Conservation (phyloP, 53 echinoderm and acorn worm species). For the Paracentrotus lividus region DNA sequence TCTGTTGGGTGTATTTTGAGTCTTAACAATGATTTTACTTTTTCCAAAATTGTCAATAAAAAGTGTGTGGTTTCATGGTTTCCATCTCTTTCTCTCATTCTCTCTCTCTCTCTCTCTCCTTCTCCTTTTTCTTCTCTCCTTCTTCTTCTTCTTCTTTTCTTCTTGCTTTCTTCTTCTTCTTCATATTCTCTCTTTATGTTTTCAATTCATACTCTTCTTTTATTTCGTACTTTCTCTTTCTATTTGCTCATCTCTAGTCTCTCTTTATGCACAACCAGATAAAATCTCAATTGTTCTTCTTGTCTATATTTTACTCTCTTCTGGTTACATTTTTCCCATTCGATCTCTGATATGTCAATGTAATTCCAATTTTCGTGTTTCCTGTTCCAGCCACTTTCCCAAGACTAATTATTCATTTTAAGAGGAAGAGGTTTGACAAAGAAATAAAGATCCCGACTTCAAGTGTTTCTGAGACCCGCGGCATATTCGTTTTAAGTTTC, state of each 20-base stretch:
- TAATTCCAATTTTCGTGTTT: slow-evolving; percentile 5
- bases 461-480: slow-evolving; percentile 12
- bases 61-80: no score
- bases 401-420: neutral
- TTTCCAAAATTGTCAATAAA: no score
- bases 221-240: neutral
- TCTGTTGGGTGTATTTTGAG: no score
- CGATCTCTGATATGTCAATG: neutral
- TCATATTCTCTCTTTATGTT: no score
- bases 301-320: neutral
- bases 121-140: neutral
- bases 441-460: neutral
- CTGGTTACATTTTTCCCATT: neutral
- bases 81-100: neutral
- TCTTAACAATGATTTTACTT: no score
- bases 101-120: neutral
- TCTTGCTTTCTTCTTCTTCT: no score
- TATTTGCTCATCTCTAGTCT: neutral
- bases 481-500: neutral
- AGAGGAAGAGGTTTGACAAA: neutral
- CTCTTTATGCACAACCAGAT: neutral
- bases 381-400: neutral
- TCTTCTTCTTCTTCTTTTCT: neutral
- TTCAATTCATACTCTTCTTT: neutral
- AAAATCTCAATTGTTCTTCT: neutral